These are phyloP conservation scores for Rhineura floridana DNA, from an alignment of 2,113 vertebrate genomes.

Conservation along the genomic window DNA sequence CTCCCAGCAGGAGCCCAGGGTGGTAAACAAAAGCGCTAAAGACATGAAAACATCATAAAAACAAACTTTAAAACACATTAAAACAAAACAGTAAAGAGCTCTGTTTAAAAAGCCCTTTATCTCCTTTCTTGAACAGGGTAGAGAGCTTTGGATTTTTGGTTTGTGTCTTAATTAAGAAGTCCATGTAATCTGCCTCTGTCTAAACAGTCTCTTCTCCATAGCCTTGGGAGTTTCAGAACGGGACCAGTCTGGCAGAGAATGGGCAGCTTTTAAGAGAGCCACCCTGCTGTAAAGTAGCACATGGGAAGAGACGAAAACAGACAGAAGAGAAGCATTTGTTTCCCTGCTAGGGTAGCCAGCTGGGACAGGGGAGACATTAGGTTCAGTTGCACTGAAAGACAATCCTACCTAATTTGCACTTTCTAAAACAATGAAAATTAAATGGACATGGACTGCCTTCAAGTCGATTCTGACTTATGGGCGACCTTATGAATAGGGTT, in stretches of 20 bases:
- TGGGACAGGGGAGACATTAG: too few species aligned
- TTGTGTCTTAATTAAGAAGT: not conserved
- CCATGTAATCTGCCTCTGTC: not conserved
- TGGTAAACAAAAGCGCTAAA: too few species aligned
- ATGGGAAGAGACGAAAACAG: not conserved
- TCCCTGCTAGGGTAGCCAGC: not conserved
- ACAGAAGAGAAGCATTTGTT: not conserved
- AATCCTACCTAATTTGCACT: too few species aligned
- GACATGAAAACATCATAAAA: too few species aligned
- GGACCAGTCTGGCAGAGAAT: not conserved
- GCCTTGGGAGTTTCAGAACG: not conserved
- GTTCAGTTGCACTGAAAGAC: too few species aligned
- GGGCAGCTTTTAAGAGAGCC: not conserved
- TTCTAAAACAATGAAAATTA: too few species aligned
- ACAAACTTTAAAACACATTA: too few species aligned
- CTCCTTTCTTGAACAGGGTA: not conserved
- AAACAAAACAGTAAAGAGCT: not conserved
- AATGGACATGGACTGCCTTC: too few species aligned
- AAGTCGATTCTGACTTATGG: too few species aligned
- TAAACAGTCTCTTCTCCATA: not conserved
- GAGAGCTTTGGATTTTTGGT: not conserved
- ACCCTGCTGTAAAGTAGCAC: not conserved
- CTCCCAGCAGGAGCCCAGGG: too few species aligned
- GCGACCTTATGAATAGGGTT: too few species aligned
- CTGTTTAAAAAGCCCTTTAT: not conserved